Conservation (phyloP, 2,797 vertebrate genomes). For the Epinephelus coioides region DNA sequence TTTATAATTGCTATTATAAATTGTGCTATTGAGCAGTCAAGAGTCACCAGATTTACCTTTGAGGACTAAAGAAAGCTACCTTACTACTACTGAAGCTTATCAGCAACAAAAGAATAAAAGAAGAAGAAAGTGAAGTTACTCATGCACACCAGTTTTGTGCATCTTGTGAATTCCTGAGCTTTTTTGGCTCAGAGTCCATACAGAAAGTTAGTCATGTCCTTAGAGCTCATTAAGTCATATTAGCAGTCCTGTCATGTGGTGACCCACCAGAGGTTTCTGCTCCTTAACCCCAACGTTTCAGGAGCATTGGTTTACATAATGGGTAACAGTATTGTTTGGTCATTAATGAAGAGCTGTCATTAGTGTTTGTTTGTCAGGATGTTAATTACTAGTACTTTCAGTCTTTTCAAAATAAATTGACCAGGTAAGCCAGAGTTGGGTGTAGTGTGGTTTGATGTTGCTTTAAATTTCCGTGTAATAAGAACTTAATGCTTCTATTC, state of each 20-base stretch:
- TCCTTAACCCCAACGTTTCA: not conserved
- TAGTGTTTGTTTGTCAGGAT: slow-evolving; percentile 2
- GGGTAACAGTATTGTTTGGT: slow-evolving; percentile 3
- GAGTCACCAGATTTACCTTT: not conserved
- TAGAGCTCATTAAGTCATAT: slow-evolving; percentile 60
- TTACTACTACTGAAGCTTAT: not conserved
- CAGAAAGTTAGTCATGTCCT: slow-evolving; percentile 12
- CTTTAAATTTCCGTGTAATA: slow-evolving; percentile 2
- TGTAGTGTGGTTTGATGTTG: not conserved
- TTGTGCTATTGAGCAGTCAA: not conserved
- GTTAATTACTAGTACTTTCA: not conserved
- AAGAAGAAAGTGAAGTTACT: not conserved
- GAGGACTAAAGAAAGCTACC: not conserved
- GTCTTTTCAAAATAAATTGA: not conserved
- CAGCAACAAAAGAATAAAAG: not conserved
- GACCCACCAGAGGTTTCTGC: slow-evolving; percentile 13
- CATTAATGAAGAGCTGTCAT: slow-evolving; percentile 8
- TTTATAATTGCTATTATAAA: not conserved
- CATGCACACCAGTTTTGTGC: not conserved
- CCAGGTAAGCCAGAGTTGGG: not conserved
- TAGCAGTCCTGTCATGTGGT: slow-evolving; percentile 50
- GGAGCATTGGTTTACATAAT: slow-evolving; percentile 27
- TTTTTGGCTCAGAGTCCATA: not conserved
- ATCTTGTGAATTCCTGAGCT: not conserved
- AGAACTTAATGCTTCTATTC: not conserved